These are phyloP conservation scores for Eilema griseolum DNA, from an alignment of 2,888 invertebrate species.

Conservation along the genomic window DNA sequence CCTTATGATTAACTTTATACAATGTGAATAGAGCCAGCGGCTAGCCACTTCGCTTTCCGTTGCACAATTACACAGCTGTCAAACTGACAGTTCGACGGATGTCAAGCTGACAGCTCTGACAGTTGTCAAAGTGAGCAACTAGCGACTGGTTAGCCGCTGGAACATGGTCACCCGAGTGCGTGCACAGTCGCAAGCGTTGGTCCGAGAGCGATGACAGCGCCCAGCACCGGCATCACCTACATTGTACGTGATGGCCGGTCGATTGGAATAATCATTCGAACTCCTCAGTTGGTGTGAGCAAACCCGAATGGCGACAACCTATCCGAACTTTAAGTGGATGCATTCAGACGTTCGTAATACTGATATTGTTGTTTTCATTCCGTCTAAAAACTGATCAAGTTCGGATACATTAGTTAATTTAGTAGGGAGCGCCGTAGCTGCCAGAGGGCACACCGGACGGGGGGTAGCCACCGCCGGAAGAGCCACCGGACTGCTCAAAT, in stretches of 20 bases:
- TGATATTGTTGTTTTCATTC: slow-evolving; percentile 36
- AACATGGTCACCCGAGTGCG: slow-evolving; percentile 77
- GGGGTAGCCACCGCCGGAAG: slow-evolving; percentile 85
- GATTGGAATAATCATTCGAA: slow-evolving; percentile 75
- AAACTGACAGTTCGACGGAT: slow-evolving; percentile 25
- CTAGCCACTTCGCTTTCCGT: slow-evolving; percentile 75
- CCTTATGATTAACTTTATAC: slow-evolving; percentile 84
- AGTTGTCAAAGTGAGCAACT: slow-evolving; percentile 47
- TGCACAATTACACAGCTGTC: slow-evolving; percentile 47
- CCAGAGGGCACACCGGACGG: slow-evolving; percentile 86
- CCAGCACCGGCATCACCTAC: slow-evolving; percentile 79
- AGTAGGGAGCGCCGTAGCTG: slow-evolving; percentile 90
- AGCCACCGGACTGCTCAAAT: slow-evolving; percentile 89
- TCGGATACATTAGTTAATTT: slow-evolving; percentile 55
- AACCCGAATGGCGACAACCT: slow-evolving; percentile 72
- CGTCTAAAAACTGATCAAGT: slow-evolving; percentile 49
- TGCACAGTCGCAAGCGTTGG: slow-evolving; percentile 85
- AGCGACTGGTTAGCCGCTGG: slow-evolving; percentile 79
- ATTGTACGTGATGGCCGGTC: slow-evolving; percentile 81
- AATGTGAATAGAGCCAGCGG: slow-evolving; percentile 79
- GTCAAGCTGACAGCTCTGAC: slow-evolving; percentile 41
- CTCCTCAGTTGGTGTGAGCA: slow-evolving; percentile 62
- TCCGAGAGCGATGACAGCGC: slow-evolving; percentile 62
- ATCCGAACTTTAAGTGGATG: slow-evolving; percentile 56
- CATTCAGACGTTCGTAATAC: slow-evolving; percentile 42